Percentiles rank a stretch among this genome's conserved stretches.
These are phyloP conservation scores for Thamnaconus septentrionalis DNA, from an alignment of 2,113 vertebrate species.

Conservation along the genomic window DNA sequence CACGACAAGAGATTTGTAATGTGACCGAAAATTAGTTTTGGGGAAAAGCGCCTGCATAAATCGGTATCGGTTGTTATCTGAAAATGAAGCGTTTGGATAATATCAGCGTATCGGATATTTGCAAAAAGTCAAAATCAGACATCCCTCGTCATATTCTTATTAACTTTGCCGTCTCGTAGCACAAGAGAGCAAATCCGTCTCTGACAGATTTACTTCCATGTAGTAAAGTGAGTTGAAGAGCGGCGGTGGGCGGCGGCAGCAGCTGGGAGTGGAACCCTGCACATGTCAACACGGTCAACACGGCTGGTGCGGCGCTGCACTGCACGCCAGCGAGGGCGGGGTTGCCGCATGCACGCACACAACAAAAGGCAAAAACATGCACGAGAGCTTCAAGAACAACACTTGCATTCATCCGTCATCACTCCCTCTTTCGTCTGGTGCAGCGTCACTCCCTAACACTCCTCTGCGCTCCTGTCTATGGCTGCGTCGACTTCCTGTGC, in stretches of 20 bases:
- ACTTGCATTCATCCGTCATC: constrained; percentile 24
- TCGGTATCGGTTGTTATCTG: too few species aligned
- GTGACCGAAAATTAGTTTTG: too few species aligned
- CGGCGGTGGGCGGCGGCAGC: not conserved
- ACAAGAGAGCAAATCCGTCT: constrained; percentile 20
- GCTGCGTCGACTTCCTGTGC: not conserved
- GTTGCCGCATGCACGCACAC: not conserved
- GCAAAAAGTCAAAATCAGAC: not conserved
- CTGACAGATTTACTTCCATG: constrained; percentile 29
- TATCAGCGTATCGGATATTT: too few species aligned
- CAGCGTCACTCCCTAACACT: constrained; percentile 14
- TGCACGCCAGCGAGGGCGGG: not conserved
- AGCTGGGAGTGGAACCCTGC: constrained; percentile 12
- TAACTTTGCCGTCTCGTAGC: constrained; percentile 21
- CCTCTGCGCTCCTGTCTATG: not conserved
- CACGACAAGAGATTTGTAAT: too few species aligned
- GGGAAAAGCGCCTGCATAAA: too few species aligned
- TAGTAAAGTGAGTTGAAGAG: constrained; percentile 9
- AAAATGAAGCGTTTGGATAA: too few species aligned
- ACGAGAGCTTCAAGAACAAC: constrained; percentile 9
- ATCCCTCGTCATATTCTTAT: not conserved
- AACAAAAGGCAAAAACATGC: not conserved
- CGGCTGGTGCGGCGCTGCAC: not conserved
- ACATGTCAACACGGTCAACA: not conserved
- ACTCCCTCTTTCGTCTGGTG: not conserved